Base-by-base conservation (phyloP, 1,140 invertebrate species). In the Drosophila pallidifrons region DNA sequence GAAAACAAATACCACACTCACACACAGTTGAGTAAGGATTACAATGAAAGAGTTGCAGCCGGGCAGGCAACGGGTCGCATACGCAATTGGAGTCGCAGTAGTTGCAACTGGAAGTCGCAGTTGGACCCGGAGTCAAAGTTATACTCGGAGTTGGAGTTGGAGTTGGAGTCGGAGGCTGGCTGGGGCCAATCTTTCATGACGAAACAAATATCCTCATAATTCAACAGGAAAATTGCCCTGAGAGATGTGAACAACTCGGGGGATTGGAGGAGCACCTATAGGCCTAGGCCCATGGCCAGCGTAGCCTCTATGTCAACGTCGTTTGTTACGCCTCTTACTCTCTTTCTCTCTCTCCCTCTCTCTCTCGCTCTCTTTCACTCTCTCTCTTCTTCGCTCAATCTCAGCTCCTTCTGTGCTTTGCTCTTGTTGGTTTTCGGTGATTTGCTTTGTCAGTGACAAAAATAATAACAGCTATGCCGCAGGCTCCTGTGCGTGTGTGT, bases 121-220 rank as follows among this genome's bases (percentile, higher is more conserved):
- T n/a, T 15, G 38, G 13, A 32, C 2, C 30, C 8, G 20, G 6
- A 38, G 13, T 67, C 15, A 7, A 5, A 28, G 28, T 46, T 46
- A 11, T 5, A 63, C 25, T 47, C 30, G 5, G 52, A 58, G 32
- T 49, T 30, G n/a, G 3, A 66, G 10, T 54, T 13, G 11, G 11
- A 43, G 41, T n/a, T n/a, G n/a, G 2, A 43, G 77, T 57, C 49
- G 20, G 61, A 45, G 16, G 45, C 71, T 49, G 66, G 54, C 61
- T 61, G 74, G 76, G 82, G 73, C 86, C 86, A 90, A 90, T 90
- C 86, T 90, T 90, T 90, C 86, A 90, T 90, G 88, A 91, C 81
- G 83, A 76, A 85, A 88, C 83, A 80, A 86, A 91, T 88, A 91
- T 91, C 83, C 89, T 91, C 85, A 89, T 91, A 91, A 89, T 80